Percentiles rank a stretch among this genome's conserved stretches.
These are phyloP conservation scores for Scaptodrosophila lebanonensis DNA, from an alignment of 1,140 invertebrate species.

Conservation along the genomic window DNA sequence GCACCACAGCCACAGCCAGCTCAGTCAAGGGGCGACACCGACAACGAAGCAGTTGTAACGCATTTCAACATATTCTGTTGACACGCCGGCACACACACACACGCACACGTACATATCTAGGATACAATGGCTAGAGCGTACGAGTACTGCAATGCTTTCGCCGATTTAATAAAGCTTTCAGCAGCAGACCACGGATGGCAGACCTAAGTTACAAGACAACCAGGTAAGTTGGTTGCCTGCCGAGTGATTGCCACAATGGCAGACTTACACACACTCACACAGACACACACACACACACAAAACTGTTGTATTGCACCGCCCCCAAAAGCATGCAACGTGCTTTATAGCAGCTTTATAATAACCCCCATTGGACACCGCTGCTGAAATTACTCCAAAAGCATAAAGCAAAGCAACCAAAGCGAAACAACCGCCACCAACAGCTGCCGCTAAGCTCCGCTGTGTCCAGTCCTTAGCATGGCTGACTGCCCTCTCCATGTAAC, in stretches of 20 bases:
- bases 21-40: background rate
- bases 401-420: too few species aligned
- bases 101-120: slow-evolving; percentile 5
- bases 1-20: slow-evolving; percentile 25
- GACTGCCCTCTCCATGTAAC: too few species aligned
- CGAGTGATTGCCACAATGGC: slow-evolving; percentile 34
- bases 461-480: too few species aligned
- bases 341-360: slow-evolving; percentile 37
- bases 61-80: slow-evolving; percentile 43
- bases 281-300: background rate
- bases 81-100: slow-evolving; percentile 6
- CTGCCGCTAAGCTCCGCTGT: too few species aligned
- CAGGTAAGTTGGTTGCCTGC: slow-evolving; percentile 20
- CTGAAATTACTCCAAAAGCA: too few species aligned
- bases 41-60: slow-evolving; percentile 4
- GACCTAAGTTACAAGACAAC: slow-evolving; percentile 44
- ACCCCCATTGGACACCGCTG: too few species aligned
- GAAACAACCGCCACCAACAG: too few species aligned
- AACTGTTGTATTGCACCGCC: background rate
- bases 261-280: background rate
- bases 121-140: too few species aligned
- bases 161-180: slow-evolving; percentile 66
- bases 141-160: slow-evolving; percentile 14
- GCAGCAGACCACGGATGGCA: slow-evolving; percentile 51
- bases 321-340: too few species aligned